These are phyloP conservation scores for Eilema sororculum DNA, from an alignment of 2,888 invertebrate species.

Conservation along the genomic window DNA sequence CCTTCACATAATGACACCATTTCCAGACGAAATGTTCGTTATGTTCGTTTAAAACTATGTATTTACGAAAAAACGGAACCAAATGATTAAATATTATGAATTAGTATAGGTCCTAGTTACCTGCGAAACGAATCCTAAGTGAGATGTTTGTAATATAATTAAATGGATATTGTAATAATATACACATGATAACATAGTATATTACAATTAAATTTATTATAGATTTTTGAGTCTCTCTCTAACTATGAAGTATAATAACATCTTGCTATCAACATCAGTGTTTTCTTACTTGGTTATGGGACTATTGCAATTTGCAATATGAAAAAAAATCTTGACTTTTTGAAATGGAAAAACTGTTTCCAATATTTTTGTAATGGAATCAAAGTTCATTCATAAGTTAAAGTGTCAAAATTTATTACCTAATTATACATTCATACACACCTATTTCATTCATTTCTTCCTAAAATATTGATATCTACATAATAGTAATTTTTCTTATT, in stretches of 20 bases:
- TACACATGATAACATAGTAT: constrained; percentile 54
- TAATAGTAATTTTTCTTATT: background rate
- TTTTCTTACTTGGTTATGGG: constrained; percentile 8
- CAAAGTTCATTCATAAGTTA: background rate
- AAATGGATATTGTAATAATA: constrained; percentile 67
- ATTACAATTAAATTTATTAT: constrained; percentile 39
- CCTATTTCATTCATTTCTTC: background rate
- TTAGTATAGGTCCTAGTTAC: constrained; percentile 63
- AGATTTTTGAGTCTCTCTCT: constrained; percentile 47
- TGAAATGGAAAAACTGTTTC: background rate
- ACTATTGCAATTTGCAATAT: background rate
- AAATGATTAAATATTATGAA: constrained; percentile 52
- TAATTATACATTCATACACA: background rate
- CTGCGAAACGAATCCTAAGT: constrained; percentile 70
- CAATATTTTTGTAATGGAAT: constrained; percentile 5
- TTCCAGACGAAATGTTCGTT: constrained; percentile 29
- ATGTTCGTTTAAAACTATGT: constrained; percentile 36
- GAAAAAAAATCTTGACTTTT: background rate
- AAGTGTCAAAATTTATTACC: background rate
- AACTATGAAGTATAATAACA: constrained; percentile 53
- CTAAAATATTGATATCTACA: background rate
- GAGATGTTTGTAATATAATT: constrained; percentile 69
- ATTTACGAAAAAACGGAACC: constrained; percentile 62
- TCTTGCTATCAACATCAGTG: constrained; percentile 28
- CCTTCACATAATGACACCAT: constrained; percentile 27